phyloP scores from a whole-genome alignment of 1,140 invertebrate species.

The Carcinoscorpius rotundicauda region DNA sequence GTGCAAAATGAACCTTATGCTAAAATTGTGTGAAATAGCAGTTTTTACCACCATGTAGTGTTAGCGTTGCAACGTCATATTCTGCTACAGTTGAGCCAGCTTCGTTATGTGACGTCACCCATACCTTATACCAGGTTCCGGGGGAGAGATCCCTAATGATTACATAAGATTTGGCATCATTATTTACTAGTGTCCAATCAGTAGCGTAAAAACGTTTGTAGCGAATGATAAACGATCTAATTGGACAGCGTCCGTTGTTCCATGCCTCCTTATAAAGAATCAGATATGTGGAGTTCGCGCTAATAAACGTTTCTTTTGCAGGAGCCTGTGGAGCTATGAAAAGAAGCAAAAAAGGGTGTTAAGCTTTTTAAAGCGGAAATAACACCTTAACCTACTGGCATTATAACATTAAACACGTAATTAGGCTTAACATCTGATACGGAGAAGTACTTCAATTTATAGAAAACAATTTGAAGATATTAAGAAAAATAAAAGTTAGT shows the following conservation, averaged over 20 bases:
- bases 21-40: too few relatives aligned
- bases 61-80: slow-evolving; percentile 58
- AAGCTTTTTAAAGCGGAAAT: too few relatives aligned
- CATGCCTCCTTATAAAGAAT: slow-evolving; percentile 55
- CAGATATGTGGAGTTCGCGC: slow-evolving; percentile 53
- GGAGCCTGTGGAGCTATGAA: slow-evolving; percentile 18
- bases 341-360: not conserved
- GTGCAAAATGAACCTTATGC: too few relatives aligned
- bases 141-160: slow-evolving; percentile 52
- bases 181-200: slow-evolving; percentile 17
- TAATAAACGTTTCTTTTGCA: slow-evolving; percentile 31
- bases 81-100: slow-evolving; percentile 71
- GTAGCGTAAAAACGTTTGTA: slow-evolving; percentile 35
- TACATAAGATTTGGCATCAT: slow-evolving; percentile 14
- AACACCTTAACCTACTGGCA: too few relatives aligned
- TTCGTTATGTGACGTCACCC: slow-evolving; percentile 79
- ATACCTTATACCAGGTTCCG: slow-evolving; percentile 68
- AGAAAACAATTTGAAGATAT: too few relatives aligned
- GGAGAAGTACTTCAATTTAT: too few relatives aligned
- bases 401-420: too few relatives aligned
- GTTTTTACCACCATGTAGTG: slow-evolving; percentile 38
- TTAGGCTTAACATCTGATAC: too few relatives aligned
- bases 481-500: too few relatives aligned
- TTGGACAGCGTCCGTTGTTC: slow-evolving; percentile 65
- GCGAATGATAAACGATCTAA: slow-evolving; percentile 64